phyloP scores from a whole-genome alignment of 2,888 invertebrate species.

The Drosophila affinis region DNA sequence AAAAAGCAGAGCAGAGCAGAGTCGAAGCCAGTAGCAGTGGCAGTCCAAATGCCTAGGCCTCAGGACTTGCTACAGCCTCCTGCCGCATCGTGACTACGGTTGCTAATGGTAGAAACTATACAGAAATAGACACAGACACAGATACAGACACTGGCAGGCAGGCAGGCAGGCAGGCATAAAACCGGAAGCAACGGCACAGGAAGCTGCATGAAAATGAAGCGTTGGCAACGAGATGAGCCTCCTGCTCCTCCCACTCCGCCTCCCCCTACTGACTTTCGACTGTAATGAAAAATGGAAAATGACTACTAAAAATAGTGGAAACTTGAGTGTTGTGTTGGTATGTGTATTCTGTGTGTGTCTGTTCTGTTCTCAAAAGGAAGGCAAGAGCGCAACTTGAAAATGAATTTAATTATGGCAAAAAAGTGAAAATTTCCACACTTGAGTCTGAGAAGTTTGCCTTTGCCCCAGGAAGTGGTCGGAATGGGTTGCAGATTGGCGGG shows the following conservation, averaged over 20 bases:
- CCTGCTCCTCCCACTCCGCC: neutral
- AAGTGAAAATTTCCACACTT: constrained; percentile 81
- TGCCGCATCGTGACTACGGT: constrained; percentile 36
- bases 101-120: constrained; percentile 70
- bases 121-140: constrained; percentile 57
- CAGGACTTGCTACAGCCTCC: constrained; percentile 16
- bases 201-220: constrained; percentile 77
- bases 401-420: constrained; percentile 81
- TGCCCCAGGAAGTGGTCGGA: constrained; percentile 23
- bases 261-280: constrained; percentile 49
- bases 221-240: constrained; percentile 40
- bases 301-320: constrained; percentile 57
- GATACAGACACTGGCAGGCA: too few species aligned
- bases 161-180: constrained; percentile 55
- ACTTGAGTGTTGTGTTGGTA: constrained; percentile 23
- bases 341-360: constrained; percentile 28
- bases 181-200: constrained; percentile 76
- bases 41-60: constrained; percentile 52
- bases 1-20: constrained; percentile 37
- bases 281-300: constrained; percentile 72
- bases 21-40: neutral
- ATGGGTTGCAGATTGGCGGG: neutral
- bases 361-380: constrained; percentile 32
- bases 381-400: constrained; percentile 65
- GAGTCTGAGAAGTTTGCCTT: constrained; percentile 73